Evolutionary conservation across 1,140 invertebrate genomes (phyloP), one percentile per base, ranked within the genome.

Genomic region (Lysiphlebus fabarum): DNA sequence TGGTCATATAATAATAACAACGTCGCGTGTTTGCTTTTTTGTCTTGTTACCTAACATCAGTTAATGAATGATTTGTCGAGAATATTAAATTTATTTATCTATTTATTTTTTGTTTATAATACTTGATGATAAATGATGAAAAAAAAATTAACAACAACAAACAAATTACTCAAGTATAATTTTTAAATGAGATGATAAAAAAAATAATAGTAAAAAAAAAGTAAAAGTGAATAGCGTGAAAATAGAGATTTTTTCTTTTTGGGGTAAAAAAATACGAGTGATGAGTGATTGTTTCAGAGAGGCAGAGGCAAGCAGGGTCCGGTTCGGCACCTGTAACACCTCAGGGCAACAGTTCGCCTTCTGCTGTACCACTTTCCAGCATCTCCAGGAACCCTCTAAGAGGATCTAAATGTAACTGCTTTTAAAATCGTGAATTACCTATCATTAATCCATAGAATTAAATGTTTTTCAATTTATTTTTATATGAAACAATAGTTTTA

Each of bases 371-470:
- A 73, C 74, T 73, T 73, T 74, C 77, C 73, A 77, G 71, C 71
- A 85, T 87, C 81, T 84, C 84, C 60, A 82, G 87, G 72, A 88
- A 87, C 77, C 87, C 87, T 65, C 83, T 90, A 61, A 83, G 89
- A 81, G 87, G 88, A 85, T 90, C 88, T 66, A 90, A 90, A 83
- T 90, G 89, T 87, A 87, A 85, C 81, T 77, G 73, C 73, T 78
- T 76, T 68, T 17, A 36, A 6, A 68, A 70, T 73, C 73, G 70
- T 72, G 66, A 58, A 70, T 67, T 69, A 68, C 59, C 68, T 70
- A 59, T 64, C 14, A 59, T n/a, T 36, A 10, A 51, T 49, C 11
- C 26, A 26, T 9, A 45, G 14, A 43, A 57, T 38, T 48, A 49
- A 12, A 44, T 38, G 48, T n/a, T 17, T n/a, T n/a, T n/a, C n/a